Evolutionary conservation across 1,140 invertebrate genomes (phyloP).

Genomic region (Nymphalis io): DNA sequence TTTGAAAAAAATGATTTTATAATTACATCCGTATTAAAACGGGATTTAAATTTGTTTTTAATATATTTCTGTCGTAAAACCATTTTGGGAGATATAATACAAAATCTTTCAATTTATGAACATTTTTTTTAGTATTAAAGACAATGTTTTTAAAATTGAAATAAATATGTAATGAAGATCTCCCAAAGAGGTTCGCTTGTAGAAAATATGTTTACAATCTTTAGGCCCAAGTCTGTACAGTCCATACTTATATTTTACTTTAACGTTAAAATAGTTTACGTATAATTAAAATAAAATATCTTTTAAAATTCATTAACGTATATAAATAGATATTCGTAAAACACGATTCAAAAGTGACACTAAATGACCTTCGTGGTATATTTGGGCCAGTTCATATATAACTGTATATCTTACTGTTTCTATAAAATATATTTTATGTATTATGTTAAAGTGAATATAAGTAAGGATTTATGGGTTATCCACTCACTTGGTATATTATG

Average conservation of each 20-base stretch:
- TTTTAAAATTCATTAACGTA: no score
- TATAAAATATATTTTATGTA: not conserved
- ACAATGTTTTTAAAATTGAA: no score
- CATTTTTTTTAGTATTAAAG: not conserved
- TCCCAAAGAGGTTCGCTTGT: slow-evolving; percentile 2
- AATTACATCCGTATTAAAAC: slow-evolving; percentile 1
- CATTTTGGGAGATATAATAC: slow-evolving; percentile 1
- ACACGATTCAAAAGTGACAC: not conserved
- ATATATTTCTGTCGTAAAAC: not conserved
- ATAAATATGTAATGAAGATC: not conserved
- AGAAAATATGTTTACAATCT: slow-evolving; percentile 8
- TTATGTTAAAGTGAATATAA: slow-evolving; percentile 14
- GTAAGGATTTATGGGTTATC: slow-evolving; percentile 9
- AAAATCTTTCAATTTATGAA: not conserved
- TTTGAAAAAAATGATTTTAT: not conserved
- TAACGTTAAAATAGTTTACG: not conserved
- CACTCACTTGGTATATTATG: slow-evolving; percentile 30
- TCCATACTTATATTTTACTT: slow-evolving; percentile 9
- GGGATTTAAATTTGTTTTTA: slow-evolving; percentile 5
- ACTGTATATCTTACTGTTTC: not conserved
- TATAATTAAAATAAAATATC: not conserved
- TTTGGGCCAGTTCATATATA: not conserved
- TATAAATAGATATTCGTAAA: no score
- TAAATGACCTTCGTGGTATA: not conserved
- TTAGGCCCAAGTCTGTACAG: not conserved